These are phyloP conservation scores for Jacana jacana DNA, from an alignment of 2,113 vertebrate genomes.

Conservation along the genomic window DNA sequence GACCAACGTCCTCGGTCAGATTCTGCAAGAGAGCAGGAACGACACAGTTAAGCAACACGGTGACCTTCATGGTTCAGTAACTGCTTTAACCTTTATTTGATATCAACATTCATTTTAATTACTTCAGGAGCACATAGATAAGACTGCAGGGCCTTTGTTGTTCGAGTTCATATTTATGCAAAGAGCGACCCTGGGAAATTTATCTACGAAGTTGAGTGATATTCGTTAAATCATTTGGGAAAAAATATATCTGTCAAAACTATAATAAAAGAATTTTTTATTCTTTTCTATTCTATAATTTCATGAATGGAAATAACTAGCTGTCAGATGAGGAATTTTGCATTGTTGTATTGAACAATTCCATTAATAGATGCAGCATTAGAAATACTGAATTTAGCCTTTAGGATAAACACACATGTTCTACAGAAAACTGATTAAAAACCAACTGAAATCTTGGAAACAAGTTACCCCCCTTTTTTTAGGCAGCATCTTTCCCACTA, in stretches of 20 bases:
- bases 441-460: background rate
- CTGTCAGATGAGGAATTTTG: background rate
- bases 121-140: background rate
- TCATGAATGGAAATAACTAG: background rate
- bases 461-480: background rate
- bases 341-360: background rate
- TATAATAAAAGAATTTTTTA: background rate
- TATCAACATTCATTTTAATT: background rate
- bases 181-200: background rate
- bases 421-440: background rate
- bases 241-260: background rate
- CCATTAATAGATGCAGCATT: background rate
- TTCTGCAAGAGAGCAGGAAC: constrained; percentile 80
- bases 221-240: background rate
- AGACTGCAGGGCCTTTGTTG: background rate
- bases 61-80: background rate
- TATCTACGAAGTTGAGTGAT: background rate
- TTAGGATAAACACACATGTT: background rate
- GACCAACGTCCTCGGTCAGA: constrained; percentile 94
- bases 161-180: background rate
- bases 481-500: background rate
- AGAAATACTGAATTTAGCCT: background rate
- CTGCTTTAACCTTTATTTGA: background rate
- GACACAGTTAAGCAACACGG: constrained; percentile 31
- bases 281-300: background rate